Conservation (phyloP, 2,113 vertebrate species). For the Mustela lutreola region DNA sequence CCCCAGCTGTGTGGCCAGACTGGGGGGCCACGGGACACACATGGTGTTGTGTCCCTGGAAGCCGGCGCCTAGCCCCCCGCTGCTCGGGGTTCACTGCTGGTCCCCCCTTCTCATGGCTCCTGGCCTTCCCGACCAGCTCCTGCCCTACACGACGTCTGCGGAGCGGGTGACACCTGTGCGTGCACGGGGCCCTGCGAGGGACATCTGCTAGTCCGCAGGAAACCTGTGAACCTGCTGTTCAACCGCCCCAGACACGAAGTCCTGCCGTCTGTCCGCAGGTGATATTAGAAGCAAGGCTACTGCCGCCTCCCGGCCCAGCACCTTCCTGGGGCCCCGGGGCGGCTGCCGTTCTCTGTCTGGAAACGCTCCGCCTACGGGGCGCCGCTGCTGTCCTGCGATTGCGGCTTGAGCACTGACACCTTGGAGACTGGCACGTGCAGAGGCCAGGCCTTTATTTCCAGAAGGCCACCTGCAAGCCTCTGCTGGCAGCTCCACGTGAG, state of each 20-base stretch:
- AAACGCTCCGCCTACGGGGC: no score
- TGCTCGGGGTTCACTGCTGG: not conserved
- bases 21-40: not conserved
- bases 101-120: not conserved
- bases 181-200: not conserved
- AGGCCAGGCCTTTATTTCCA: not conserved
- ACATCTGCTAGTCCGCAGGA: not conserved
- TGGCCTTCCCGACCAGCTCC: not conserved
- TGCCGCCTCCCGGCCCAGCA: not conserved
- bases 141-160: not conserved
- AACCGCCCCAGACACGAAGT: not conserved
- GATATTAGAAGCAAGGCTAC: not conserved
- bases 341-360: not conserved
- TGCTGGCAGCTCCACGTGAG: no score
- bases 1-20: not conserved
- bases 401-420: no score
- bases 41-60: not conserved
- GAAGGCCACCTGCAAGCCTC: not conserved
- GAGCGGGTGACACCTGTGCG: not conserved
- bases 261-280: not conserved
- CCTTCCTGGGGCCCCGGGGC: not conserved
- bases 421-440: not conserved
- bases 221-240: not conserved
- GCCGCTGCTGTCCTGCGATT: fast-evolving
- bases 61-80: not conserved